phyloP scores from a whole-genome alignment of 2,888 invertebrate genomes.

The Leistus spinibarbis region DNA sequence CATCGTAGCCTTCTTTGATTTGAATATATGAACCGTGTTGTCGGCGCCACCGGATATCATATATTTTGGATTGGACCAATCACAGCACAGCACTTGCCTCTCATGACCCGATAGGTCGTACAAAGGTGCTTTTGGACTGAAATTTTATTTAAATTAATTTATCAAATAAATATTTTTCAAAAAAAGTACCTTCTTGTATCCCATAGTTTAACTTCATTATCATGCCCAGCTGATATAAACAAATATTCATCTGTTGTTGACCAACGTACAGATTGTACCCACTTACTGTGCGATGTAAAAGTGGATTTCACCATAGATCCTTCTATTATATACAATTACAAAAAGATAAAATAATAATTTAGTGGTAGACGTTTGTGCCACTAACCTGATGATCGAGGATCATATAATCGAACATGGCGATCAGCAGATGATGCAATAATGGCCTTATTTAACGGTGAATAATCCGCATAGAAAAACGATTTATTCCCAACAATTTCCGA shows the following conservation, averaged over 20 bases:
- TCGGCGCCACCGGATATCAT: slow-evolving; percentile 94
- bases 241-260: slow-evolving; percentile 79
- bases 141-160: slow-evolving; percentile 48
- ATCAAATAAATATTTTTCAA: not conserved
- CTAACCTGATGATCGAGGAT: slow-evolving; percentile 82
- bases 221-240: slow-evolving; percentile 93
- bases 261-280: slow-evolving; percentile 93
- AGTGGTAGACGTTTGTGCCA: no score
- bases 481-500: slow-evolving; percentile 87
- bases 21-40: slow-evolving; percentile 89
- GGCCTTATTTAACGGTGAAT: slow-evolving; percentile 75
- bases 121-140: slow-evolving; percentile 87
- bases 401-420: slow-evolving; percentile 87
- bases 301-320: slow-evolving; percentile 86
- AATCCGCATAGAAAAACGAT: slow-evolving; percentile 85
- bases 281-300: slow-evolving; percentile 87
- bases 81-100: slow-evolving; percentile 90
- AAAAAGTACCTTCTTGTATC: slow-evolving; percentile 81
- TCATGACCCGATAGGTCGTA: slow-evolving; percentile 93
- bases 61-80: slow-evolving; percentile 88
- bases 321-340: slow-evolving; percentile 62
- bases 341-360: slow-evolving; percentile 4
- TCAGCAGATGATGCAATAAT: slow-evolving; percentile 91
- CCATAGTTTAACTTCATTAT: slow-evolving; percentile 92
- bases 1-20: slow-evolving; percentile 49